A percentile compares a stretch with the other conserved stretches of the same genome.
These are phyloP conservation scores for Hypomecis atomaria DNA, from an alignment of 2,888 invertebrate species.

Conservation along the genomic window DNA sequence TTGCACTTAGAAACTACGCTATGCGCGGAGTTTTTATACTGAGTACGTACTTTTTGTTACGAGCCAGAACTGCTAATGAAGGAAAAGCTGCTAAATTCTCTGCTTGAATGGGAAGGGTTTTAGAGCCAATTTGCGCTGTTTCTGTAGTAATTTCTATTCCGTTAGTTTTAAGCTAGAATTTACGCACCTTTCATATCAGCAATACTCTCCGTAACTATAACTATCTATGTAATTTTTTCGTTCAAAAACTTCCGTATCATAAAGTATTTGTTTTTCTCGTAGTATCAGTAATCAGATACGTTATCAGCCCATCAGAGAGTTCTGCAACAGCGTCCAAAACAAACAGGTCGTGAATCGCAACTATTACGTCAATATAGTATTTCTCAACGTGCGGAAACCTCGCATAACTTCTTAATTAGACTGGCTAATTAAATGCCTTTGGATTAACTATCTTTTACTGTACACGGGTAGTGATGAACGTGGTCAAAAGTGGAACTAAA, in stretches of 20 bases:
- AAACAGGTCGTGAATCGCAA: conserved; percentile 37
- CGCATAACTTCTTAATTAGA: conserved; percentile 46
- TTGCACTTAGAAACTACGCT: conserved; percentile 36
- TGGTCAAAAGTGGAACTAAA: too few species aligned
- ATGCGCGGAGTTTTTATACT: conserved; percentile 17
- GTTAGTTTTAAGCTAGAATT: too few species aligned
- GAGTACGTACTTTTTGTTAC: conserved; percentile 19
- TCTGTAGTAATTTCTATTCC: too few species aligned
- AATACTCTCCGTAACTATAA: too few species aligned
- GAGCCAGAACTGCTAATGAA: conserved; percentile 19
- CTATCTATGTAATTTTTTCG: not conserved
- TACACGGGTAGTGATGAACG: not conserved
- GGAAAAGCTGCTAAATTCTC: conserved; percentile 28
- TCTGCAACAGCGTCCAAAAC: conserved; percentile 10
- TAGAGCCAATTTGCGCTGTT: not conserved
- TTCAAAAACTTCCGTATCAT: not conserved
- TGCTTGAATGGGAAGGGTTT: not conserved
- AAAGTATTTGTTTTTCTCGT: not conserved
- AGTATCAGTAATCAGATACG: not conserved
- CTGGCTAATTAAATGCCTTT: conserved; percentile 52
- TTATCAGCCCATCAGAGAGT: not conserved
- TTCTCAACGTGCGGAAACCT: conserved; percentile 49
- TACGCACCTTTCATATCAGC: too few species aligned
- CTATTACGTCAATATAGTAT: conserved; percentile 45
- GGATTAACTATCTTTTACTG: conserved; percentile 39